Evolutionary conservation across 2,797 vertebrate genomes (phyloP), one percentile per base, ranked within the genome.

Genomic region (Melanotaenia parkinsoni): DNA sequence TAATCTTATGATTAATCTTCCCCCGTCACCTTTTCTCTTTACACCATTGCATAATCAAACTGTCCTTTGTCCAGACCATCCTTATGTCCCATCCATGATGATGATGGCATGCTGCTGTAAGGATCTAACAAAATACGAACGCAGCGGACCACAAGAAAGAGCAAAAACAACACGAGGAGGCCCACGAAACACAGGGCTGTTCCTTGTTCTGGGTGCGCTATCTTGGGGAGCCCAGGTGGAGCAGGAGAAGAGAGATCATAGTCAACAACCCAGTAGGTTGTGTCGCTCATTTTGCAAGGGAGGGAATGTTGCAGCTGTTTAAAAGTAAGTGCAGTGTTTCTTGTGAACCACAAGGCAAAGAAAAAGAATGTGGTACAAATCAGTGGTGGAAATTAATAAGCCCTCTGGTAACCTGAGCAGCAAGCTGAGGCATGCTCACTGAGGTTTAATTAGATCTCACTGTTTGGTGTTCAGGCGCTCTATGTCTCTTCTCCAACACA

Each of bases 91-190:
- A 95, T 96, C 97, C 97, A 98, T 26, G 97, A 97, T 3, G 96
- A 96, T 40, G 96, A 93, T 0, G 96, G 96, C 96, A 98, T 97
- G 93, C 96, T 96, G 94, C 96, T 97, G 94, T 98, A 99, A 43
- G 97, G 97, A 90, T 98, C 97, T 73, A 99, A 92, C 79, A 99
- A 90, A 87, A 98, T 97, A 13, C 97, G 96, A 78, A 98, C 93
- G 71, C 97, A 99, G 74, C 97, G 96, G 32, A 98, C 94, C 81
- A 98, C 86, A 30, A 99, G 94, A 84, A 97, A 96, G 70, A 96
- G 94, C 83, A 98, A 69, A 84, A 98, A 95, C 58, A 98, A 90
- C 63, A 98, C 90, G 0, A 99, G 93, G 76, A 98, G 95, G 38
- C 97, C 96, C 43, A 98, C 95, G 1, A 99, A 96, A 81, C 96